Conservation (phyloP, 2,888 invertebrate species). For the Pycnomerus fuliginosus region DNA sequence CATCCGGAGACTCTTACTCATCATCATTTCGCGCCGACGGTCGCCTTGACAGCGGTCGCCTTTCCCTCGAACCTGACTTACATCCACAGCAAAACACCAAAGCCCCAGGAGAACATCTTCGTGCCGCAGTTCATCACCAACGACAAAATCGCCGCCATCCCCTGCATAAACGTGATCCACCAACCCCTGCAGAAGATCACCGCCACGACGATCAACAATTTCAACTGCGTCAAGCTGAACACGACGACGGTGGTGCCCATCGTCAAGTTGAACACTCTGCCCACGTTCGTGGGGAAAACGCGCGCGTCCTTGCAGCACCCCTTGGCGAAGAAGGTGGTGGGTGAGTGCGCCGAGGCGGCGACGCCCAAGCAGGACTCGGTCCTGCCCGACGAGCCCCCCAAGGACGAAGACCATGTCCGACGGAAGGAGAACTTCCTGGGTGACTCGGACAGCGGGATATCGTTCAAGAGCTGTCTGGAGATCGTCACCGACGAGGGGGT, state of each 20-base stretch:
- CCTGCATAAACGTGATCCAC: conserved; percentile 49
- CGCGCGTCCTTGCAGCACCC: conserved; percentile 8
- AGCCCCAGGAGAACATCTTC: conserved; percentile 43
- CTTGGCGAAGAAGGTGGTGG: conserved; percentile 39
- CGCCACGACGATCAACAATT: conserved; percentile 48
- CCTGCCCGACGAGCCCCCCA: background rate
- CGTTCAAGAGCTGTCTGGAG: conserved; percentile 42
- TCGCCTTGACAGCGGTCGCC: conserved; percentile 48
- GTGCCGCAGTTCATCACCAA: conserved; percentile 47
- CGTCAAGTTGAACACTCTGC: conserved; percentile 51
- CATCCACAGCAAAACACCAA: conserved; percentile 49
- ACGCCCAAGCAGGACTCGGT: conserved; percentile 26
- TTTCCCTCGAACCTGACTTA: conserved; percentile 50
- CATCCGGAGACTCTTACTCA: conserved; percentile 41
- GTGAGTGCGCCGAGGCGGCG: conserved; percentile 10
- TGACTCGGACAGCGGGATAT: conserved; percentile 48
- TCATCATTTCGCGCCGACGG: conserved; percentile 42
- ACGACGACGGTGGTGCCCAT: conserved; percentile 54
- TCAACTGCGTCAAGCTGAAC: conserved; percentile 52
- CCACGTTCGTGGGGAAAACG: conserved; percentile 41
- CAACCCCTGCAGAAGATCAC: conserved; percentile 46
- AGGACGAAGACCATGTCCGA: conserved; percentile 22
- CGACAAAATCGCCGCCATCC: conserved; percentile 46
- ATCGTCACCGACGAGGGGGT: conserved; percentile 41
- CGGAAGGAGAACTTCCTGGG: conserved; percentile 27